Base-by-base conservation (phyloP, 2,888 invertebrate species). In the Nephrocerus scutellatus region DNA sequence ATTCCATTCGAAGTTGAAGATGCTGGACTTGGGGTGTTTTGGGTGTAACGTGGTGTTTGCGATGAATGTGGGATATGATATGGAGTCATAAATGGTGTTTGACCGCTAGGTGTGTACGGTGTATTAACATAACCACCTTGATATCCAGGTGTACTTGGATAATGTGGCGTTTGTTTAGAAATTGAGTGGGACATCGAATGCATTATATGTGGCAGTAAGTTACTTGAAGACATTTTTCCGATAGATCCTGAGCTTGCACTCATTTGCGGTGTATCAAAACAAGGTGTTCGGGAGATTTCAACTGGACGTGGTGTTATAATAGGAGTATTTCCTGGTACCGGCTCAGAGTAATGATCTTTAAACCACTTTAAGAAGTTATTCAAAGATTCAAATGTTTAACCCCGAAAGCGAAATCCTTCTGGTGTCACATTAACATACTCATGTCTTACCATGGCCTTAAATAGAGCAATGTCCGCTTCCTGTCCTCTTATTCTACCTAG, bases 301-400 rank as follows among this genome's bases (percentile, higher is more conserved):
- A 55, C 50, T 20, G 72, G 73, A 48, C 82, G 74, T 1, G 84
- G 83, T 8, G 86, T 85, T 37, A 81, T 79, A 24, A 51, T 43
- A 2, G 79, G 84, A 5, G 85, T 85, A 15, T 75, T 74, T 5
- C 75, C 75, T 0, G 87, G 86, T 32, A 87, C 75, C 0, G 93
- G 89, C 59, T 96, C 95, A 49, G 90, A 74, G 72, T 92, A 98
- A 66, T 98, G 93, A 67, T 92, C 91, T 63, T 99, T 99, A 70
- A 98, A 98, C 96, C 96, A 98, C 44, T 85, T 82, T 55, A 99
- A 76, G 41, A 97, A 63, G 9, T 78, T 74, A 46, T 62, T 66
- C 1, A 69, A 44, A 2, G 86, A 82, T 50, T 85, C 84, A 67
- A 97, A 97, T 63, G 84, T 78, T 57, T 90, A 84, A 48, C 84